Evolutionary conservation across 2,113 vertebrate species (phyloP).

Genomic region (Chionodraco myersi): DNA sequence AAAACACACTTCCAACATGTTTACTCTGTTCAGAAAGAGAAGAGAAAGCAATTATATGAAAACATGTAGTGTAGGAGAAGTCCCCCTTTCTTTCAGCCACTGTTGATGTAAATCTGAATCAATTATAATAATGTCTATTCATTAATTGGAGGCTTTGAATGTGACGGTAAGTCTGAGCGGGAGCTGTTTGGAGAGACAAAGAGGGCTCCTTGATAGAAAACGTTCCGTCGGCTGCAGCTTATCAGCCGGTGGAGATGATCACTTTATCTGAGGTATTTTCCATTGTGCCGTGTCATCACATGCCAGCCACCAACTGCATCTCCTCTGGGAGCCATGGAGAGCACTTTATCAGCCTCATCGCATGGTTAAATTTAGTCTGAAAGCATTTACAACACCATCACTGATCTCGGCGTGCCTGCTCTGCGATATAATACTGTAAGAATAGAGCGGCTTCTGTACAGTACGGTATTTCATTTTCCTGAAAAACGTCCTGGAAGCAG

Average conservation of each 20-base stretch:
- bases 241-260: slow-evolving; percentile 72
- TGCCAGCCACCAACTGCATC: slow-evolving; percentile 71
- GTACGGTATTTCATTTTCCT: no score
- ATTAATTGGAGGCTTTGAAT: not conserved
- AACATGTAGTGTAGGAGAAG: not conserved
- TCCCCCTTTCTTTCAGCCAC: no score
- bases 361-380: slow-evolving; percentile 55
- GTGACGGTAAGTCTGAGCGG: slow-evolving; percentile 26
- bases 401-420: not conserved
- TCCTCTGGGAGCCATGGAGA: slow-evolving; percentile 55
- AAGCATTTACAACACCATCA: slow-evolving; percentile 21
- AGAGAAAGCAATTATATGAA: no score
- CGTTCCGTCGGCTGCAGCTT: slow-evolving; percentile 58
- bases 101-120: no score
- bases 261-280: slow-evolving; percentile 82
- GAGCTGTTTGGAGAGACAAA: slow-evolving; percentile 55
- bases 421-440: not conserved
- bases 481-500: no score
- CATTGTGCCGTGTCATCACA: slow-evolving; percentile 80
- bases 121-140: no score
- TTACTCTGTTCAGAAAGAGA: slow-evolving; percentile 7
- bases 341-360: slow-evolving; percentile 43
- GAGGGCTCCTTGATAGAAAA: slow-evolving; percentile 64
- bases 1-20: slow-evolving; percentile 10
- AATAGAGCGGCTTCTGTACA: not conserved